Percentiles rank a stretch among this genome's conserved stretches.
Evolutionary conservation across 1,140 invertebrate species (phyloP).

Genomic region (Drosophila pseudoobscura): DNA sequence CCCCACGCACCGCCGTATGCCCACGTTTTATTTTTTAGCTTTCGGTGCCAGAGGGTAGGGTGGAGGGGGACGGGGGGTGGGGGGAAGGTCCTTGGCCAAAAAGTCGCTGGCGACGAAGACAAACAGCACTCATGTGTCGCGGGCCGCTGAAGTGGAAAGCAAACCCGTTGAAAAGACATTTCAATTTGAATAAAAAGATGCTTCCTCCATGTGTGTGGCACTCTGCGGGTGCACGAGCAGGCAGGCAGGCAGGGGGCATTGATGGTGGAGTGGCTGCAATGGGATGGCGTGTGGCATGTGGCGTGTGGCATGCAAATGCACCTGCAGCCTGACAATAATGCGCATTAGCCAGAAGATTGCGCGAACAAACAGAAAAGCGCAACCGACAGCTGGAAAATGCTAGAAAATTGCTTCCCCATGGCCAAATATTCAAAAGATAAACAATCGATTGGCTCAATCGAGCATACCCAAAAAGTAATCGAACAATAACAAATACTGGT

Average conservation of each 20-base stretch:
- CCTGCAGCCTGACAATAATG: slow-evolving; percentile 63
- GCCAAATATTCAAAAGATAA: slow-evolving; percentile 10
- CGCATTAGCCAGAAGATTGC: slow-evolving; percentile 73
- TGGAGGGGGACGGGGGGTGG: neutral
- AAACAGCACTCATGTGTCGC: slow-evolving; percentile 79
- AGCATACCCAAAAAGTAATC: too few species aligned
- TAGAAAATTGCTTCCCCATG: slow-evolving; percentile 26
- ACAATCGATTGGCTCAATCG: neutral
- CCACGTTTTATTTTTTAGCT: slow-evolving; percentile 3
- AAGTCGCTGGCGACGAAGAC: slow-evolving; percentile 71
- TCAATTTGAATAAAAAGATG: slow-evolving; percentile 75
- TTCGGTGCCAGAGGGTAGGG: neutral
- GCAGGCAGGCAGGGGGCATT: neutral
- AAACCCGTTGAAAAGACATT: slow-evolving; percentile 81
- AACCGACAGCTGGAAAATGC: slow-evolving; percentile 31
- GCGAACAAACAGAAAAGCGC: slow-evolving; percentile 49
- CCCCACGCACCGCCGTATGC: slow-evolving; percentile 27
- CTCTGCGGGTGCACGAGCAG: neutral
- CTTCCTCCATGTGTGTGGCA: slow-evolving; percentile 5
- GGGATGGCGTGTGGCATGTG: neutral
- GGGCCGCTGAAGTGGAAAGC: slow-evolving; percentile 75
- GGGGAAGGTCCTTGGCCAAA: slow-evolving; percentile 59
- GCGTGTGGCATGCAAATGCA: slow-evolving; percentile 62
- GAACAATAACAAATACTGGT: neutral
- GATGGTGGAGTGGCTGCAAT: neutral